These are phyloP conservation scores for Xenopus petersii DNA, from an alignment of 2,797 vertebrate species.

Conservation along the genomic window DNA sequence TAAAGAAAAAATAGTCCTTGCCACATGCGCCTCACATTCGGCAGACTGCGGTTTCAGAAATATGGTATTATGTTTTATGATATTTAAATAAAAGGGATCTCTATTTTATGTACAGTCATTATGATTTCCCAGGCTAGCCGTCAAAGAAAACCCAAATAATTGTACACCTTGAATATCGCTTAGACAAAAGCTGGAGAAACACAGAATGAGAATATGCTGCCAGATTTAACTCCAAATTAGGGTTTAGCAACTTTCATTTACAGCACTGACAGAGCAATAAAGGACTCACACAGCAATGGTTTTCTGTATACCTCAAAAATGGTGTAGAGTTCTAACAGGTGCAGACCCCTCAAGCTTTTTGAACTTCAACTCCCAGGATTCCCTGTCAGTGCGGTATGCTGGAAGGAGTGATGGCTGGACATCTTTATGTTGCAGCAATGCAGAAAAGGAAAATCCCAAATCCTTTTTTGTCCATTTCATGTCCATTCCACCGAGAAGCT, in stretches of 20 bases:
- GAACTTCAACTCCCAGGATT: neutral
- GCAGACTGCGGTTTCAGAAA: neutral
- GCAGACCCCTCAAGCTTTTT: neutral
- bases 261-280: slow-evolving; percentile 2
- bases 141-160: slow-evolving; percentile 3
- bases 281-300: neutral
- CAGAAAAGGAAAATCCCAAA: neutral
- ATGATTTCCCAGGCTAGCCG: slow-evolving; percentile 12
- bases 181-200: neutral
- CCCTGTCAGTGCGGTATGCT: neutral
- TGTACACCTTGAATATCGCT: slow-evolving; percentile 6
- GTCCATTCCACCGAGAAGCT: neutral
- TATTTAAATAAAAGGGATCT: slow-evolving; percentile 8
- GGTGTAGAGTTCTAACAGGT: neutral
- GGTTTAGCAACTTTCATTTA: slow-evolving; percentile 5
- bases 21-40: neutral
- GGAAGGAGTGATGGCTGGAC: neutral
- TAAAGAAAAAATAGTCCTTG: neutral
- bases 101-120: neutral
- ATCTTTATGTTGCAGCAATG: too few relatives aligned
- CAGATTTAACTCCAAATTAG: slow-evolving; percentile 7
- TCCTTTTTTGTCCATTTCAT: neutral
- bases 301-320: neutral
- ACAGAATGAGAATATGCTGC: neutral
- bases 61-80: slow-evolving; percentile 17